Percentiles rank a stretch among this genome's conserved stretches.
Conservation (phyloP, 2,888 invertebrate species). For the Uloborus plumipes region DNA sequence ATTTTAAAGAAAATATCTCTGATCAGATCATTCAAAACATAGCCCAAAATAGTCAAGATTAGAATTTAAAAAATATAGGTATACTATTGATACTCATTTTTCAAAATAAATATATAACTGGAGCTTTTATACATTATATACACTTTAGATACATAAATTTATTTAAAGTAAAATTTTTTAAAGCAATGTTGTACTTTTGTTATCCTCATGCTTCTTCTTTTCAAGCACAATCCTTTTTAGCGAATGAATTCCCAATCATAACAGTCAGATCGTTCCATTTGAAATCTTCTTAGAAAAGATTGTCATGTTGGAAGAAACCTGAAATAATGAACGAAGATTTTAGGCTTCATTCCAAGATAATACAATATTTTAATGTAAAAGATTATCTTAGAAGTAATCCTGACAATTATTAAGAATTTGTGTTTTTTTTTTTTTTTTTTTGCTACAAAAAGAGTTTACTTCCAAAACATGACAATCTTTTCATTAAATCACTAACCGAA, state of each 20-base stretch:
- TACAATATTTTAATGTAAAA: constrained; percentile 3
- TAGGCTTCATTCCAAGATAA: constrained; percentile 47
- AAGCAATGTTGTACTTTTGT: neutral
- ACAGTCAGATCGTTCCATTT: constrained; percentile 20
- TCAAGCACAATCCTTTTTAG: no score
- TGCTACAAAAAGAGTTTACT: constrained; percentile 11
- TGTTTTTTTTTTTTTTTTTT: neutral
- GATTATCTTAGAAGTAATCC: neutral
- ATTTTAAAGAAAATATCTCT: no score
- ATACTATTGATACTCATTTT: no score
- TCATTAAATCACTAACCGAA: neutral
- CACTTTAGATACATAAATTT: neutral
- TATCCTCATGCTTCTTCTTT: neutral
- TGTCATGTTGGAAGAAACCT: constrained; percentile 61
- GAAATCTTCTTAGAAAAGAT: constrained; percentile 51
- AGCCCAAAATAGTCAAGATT: no score
- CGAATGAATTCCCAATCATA: no score
- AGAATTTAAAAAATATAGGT: no score
- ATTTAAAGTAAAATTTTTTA: neutral
- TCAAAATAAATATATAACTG: no score
- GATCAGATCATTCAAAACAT: no score
- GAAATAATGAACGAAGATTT: constrained; percentile 60
- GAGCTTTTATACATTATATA: neutral
- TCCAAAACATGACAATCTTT: constrained; percentile 29
- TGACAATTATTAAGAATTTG: neutral